Percentiles rank a stretch among this genome's conserved stretches.
Conservation (phyloP, 1,140 invertebrate genomes). For the Oscheius sp. region DNA sequence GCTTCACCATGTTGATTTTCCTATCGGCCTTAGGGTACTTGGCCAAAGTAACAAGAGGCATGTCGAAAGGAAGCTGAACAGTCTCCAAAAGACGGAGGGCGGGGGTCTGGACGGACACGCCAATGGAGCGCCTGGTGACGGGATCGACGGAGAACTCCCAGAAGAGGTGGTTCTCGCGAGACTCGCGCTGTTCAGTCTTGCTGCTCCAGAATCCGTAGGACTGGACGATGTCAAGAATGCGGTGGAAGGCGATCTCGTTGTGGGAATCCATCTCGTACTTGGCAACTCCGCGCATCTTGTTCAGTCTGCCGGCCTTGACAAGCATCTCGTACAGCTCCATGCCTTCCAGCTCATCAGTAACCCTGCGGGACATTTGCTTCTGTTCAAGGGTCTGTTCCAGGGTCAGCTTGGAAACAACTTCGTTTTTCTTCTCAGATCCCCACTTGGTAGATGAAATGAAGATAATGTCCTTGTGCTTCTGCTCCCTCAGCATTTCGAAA, state of each 20-base stretch:
- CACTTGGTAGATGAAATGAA: conserved; percentile 36
- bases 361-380: conserved; percentile 3
- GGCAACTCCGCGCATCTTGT: conserved; percentile 15
- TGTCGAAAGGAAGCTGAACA: conserved; percentile 13
- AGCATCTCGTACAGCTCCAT: conserved; percentile 18
- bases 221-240: conserved; percentile 38
- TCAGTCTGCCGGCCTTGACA: conserved; percentile 23
- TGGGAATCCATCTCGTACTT: conserved; percentile 30
- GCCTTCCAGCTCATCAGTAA: conserved; percentile 13
- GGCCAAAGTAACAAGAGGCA: conserved; percentile 7
- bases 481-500: conserved; percentile 3
- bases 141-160: conserved; percentile 25
- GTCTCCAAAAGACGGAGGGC: conserved; percentile 1
- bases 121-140: conserved; percentile 12
- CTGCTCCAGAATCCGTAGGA: conserved; percentile 34
- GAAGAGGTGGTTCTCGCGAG: conserved; percentile 14
- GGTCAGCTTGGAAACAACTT: conserved; percentile 11
- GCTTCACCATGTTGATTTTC: background rate
- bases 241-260: conserved; percentile 11
- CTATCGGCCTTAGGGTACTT: background rate
- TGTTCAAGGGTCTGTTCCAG: conserved; percentile 21
- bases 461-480: background rate
- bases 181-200: background rate
- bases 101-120: conserved; percentile 28
- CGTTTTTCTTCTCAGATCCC: conserved; percentile 21